Evolutionary conservation across 1,140 invertebrate genomes (phyloP).

Genomic region (Magallana angulata): DNA sequence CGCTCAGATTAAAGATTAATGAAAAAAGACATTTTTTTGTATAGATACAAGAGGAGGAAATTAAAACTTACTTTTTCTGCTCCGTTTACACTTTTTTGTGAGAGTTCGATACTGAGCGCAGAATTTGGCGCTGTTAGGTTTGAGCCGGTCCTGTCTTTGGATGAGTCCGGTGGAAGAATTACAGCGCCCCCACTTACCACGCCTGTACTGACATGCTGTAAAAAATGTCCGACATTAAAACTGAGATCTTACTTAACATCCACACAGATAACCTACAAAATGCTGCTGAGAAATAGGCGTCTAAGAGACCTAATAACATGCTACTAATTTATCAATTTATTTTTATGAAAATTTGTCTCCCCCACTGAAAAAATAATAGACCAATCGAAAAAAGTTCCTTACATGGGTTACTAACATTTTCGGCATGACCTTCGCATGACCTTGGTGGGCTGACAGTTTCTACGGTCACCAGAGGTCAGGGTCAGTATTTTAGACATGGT

Average conservation of each 20-base stretch:
- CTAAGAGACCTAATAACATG: no score
- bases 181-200: constrained; percentile 67
- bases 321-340: no score
- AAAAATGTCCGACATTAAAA: background rate
- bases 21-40: no score
- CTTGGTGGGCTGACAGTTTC: constrained; percentile 58
- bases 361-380: background rate
- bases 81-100: constrained; percentile 63
- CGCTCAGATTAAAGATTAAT: no score
- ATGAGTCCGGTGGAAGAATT: constrained; percentile 57
- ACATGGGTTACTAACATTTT: constrained; percentile 60
- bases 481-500: constrained; percentile 63
- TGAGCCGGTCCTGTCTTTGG: constrained; percentile 61
- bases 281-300: no score
- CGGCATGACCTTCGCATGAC: constrained; percentile 63
- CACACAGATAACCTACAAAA: no score
- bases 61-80: constrained; percentile 5
- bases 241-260: no score
- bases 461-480: constrained; percentile 60
- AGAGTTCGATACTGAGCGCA: constrained; percentile 61
- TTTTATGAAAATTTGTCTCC: no score
- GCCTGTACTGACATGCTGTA: constrained; percentile 66
- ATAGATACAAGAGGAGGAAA: no score
- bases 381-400: background rate
- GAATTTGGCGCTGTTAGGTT: constrained; percentile 55